A percentile compares a stretch with the other conserved stretches of the same genome.
Evolutionary conservation across 2,888 invertebrate species (phyloP).

Genomic region (Chrysomela aeneicollis): DNA sequence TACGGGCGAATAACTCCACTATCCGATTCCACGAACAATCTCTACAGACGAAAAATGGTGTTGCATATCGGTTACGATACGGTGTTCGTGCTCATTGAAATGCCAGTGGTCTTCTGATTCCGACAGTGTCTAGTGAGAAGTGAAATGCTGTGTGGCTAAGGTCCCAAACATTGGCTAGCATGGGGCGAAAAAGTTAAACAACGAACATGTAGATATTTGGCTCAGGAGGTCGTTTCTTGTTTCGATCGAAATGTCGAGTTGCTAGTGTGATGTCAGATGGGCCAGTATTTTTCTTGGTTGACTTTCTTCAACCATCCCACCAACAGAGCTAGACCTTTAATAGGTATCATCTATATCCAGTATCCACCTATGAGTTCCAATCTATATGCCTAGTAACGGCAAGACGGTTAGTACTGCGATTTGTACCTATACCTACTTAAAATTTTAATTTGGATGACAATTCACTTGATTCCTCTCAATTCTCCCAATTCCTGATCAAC

Average conservation of each 20-base stretch:
- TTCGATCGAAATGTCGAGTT: background rate
- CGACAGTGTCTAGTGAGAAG: background rate
- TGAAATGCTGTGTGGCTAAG: background rate
- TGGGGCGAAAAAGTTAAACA: background rate
- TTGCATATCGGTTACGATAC: background rate
- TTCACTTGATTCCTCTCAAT: no score
- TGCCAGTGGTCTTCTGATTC: background rate
- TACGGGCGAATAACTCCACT: background rate
- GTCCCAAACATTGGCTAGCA: background rate
- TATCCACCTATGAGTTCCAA: background rate
- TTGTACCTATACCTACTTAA: no score
- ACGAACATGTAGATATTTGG: background rate
- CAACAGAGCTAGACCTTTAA: background rate
- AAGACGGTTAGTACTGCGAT: no score
- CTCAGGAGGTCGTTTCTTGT: background rate
- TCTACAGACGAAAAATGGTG: background rate
- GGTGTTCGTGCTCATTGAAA: background rate
- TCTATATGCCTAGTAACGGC: no score
- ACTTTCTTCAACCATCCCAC: background rate
- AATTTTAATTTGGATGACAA: no score
- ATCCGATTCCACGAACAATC: background rate
- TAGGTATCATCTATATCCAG: background rate
- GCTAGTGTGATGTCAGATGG: background rate
- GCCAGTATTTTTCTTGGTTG: conserved; percentile 3
- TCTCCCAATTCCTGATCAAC: no score